Percentiles rank a stretch among this genome's conserved stretches.
Conservation (phyloP, 2,888 invertebrate species). For the Lysandra coridon region DNA sequence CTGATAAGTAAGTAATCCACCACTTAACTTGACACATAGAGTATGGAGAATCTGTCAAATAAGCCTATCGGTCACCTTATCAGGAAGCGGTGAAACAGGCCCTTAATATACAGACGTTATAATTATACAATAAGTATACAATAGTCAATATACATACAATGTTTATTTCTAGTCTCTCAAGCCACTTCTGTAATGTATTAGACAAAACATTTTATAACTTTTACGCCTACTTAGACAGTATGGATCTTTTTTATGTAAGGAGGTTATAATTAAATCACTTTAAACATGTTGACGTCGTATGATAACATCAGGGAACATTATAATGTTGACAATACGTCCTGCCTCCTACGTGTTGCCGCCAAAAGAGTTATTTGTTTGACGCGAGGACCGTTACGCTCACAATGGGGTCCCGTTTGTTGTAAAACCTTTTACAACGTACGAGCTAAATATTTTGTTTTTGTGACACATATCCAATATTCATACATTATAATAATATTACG, state of each 20-base stretch:
- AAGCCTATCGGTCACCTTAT: no score
- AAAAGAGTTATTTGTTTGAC: slow-evolving; percentile 69
- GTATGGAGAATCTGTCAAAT: no score
- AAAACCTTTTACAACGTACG: background rate
- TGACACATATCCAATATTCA: slow-evolving; percentile 7
- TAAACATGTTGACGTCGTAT: background rate
- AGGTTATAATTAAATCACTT: background rate
- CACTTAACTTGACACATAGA: no score
- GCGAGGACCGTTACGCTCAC: slow-evolving; percentile 70
- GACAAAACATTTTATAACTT: no score
- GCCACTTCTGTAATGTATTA: no score
- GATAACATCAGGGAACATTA: background rate
- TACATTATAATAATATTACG: no score
- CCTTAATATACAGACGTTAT: no score
- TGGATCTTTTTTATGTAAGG: background rate
- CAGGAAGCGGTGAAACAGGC: no score
- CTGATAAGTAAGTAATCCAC: no score
- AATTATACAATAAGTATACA: no score
- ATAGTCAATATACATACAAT: no score
- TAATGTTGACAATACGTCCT: background rate
- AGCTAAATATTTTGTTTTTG: slow-evolving; percentile 5
- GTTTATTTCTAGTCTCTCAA: no score
- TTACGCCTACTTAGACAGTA: background rate
- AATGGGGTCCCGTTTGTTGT: slow-evolving; percentile 47
- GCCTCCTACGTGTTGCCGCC: slow-evolving; percentile 60